Conservation (phyloP, 2,888 invertebrate genomes). For the Tachystola acroxantha region DNA sequence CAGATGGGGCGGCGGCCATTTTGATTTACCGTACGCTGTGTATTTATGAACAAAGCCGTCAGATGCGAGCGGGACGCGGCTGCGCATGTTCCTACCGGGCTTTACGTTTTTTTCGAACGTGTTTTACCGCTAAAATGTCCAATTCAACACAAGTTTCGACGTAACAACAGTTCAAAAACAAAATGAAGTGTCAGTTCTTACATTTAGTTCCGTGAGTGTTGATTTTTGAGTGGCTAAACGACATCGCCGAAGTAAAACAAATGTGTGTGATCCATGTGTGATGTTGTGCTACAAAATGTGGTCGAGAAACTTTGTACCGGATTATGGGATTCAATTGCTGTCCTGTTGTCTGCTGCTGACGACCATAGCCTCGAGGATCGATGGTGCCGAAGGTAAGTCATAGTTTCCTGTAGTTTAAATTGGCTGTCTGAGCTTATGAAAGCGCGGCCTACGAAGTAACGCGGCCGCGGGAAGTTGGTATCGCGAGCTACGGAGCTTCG, state of each 20-base stretch:
- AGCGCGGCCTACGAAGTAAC: constrained; percentile 52
- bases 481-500: constrained; percentile 43
- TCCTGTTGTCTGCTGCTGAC: constrained; percentile 63
- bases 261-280: constrained; percentile 78
- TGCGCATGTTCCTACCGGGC: constrained; percentile 71
- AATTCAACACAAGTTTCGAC: constrained; percentile 55
- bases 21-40: constrained; percentile 75
- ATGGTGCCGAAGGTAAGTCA: constrained; percentile 79
- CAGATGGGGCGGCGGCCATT: constrained; percentile 63
- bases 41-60: constrained; percentile 78
- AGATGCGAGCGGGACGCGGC: constrained; percentile 77
- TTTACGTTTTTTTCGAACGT: constrained; percentile 55
- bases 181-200: constrained; percentile 76
- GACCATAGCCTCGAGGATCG: constrained; percentile 64
- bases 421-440: constrained; percentile 65
- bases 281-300: constrained; percentile 81
- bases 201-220: constrained; percentile 76
- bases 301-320: constrained; percentile 83
- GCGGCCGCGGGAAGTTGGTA: constrained; percentile 45
- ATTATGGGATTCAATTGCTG: constrained; percentile 82
- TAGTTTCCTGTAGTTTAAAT: constrained; percentile 31
- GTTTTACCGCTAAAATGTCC: constrained; percentile 75
- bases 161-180: constrained; percentile 71
- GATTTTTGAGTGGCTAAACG: constrained; percentile 60
- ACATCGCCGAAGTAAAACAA: constrained; percentile 74